phyloP scores from a whole-genome alignment of 2,113 vertebrate species.

The Elachura formosa region DNA sequence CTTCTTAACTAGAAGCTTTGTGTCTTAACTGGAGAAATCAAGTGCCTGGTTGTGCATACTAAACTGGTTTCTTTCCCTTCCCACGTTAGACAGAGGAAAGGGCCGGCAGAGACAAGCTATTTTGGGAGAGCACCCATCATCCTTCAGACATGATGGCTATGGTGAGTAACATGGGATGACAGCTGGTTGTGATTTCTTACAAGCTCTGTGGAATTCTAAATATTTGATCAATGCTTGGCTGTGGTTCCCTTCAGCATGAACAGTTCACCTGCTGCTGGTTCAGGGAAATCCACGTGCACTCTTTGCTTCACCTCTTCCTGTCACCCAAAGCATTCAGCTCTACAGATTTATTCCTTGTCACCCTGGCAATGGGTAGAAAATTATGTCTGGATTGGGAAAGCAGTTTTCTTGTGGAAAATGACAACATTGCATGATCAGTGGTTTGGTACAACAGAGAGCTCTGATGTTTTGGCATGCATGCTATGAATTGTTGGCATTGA shows the following conservation, averaged over 20 bases:
- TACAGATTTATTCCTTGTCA: background rate
- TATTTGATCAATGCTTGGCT: background rate
- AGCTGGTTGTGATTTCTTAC: background rate
- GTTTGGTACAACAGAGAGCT: background rate
- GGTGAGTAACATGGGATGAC: slow-evolving; percentile 75
- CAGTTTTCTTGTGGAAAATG: background rate
- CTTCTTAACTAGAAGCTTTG: slow-evolving; percentile 50
- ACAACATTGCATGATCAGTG: background rate
- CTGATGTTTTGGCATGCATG: background rate
- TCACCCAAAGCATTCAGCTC: background rate
- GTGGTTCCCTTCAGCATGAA: background rate
- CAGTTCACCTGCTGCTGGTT: background rate
- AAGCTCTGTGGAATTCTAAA: background rate
- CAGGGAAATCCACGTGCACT: background rate
- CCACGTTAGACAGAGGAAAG: slow-evolving; percentile 87
- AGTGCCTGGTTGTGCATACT: slow-evolving; percentile 36
- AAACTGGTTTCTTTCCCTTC: slow-evolving; percentile 71
- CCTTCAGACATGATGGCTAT: slow-evolving; percentile 87
- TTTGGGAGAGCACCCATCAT: slow-evolving; percentile 93
- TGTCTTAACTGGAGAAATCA: slow-evolving; percentile 36
- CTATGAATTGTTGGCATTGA: background rate
- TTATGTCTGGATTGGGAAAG: background rate
- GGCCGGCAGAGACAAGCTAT: slow-evolving; percentile 94
- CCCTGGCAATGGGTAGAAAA: background rate
- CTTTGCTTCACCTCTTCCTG: background rate